These are phyloP conservation scores for Mesocentrotus franciscanus DNA, from an alignment of 53 echinoderm and acorn worm genomes.

Conservation along the genomic window DNA sequence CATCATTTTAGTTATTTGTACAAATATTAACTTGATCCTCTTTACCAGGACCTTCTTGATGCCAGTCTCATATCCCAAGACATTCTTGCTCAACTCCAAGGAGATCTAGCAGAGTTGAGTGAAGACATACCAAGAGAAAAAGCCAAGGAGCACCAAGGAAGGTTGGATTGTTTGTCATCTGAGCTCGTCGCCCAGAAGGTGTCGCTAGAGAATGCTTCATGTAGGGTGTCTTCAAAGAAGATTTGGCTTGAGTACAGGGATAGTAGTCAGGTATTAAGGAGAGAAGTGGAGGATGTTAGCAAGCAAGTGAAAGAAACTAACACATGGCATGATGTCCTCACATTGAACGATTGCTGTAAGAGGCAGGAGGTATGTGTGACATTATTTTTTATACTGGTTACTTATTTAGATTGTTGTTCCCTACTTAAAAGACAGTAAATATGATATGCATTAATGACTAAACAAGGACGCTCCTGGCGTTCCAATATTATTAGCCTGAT, in stretches of 20 bases:
- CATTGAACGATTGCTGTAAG: constrained; percentile 32
- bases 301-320: background rate
- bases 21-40: background rate
- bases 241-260: constrained; percentile 71
- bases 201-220: constrained; percentile 55
- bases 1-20: background rate
- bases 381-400: background rate
- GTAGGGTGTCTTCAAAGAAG: constrained; percentile 65
- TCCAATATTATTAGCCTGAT: no score
- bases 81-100: constrained; percentile 32
- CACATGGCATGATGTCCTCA: constrained; percentile 10
- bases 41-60: background rate
- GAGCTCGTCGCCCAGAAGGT: constrained; percentile 61
- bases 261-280: constrained; percentile 55
- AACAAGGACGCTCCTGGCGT: no score
- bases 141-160: background rate
- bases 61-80: constrained; percentile 36
- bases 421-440: background rate
- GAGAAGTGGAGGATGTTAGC: constrained; percentile 66
- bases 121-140: constrained; percentile 15
- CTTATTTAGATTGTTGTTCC: background rate
- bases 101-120: constrained; percentile 22
- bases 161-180: constrained; percentile 43
- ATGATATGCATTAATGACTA: no score
- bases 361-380: constrained; percentile 37